Conservation (phyloP, 2,113 vertebrate genomes). For the Gallinago undulata region DNA sequence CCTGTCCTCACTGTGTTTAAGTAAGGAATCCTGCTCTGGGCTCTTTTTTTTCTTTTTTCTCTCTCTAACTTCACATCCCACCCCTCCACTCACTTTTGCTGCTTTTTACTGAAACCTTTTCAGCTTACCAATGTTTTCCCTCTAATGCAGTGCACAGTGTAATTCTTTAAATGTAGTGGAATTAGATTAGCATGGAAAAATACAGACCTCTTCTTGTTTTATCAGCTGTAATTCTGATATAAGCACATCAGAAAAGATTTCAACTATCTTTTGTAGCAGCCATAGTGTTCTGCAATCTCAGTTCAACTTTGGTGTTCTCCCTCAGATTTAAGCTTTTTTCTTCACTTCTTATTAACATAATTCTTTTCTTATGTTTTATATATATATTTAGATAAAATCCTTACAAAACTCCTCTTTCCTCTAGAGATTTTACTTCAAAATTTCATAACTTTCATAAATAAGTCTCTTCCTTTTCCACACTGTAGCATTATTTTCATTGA, state of each 20-base stretch:
- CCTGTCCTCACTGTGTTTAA: neutral
- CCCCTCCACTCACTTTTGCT: neutral
- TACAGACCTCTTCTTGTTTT: neutral
- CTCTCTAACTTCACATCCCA: neutral
- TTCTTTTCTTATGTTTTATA: neutral
- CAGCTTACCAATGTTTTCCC: neutral
- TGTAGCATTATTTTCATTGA: neutral
- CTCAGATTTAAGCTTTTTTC: neutral
- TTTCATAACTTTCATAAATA: neutral
- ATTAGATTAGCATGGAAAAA: neutral
- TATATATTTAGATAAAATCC: neutral
- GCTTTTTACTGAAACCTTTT: neutral
- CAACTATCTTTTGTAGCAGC: neutral
- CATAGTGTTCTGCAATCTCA: neutral
- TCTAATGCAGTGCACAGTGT: rapidly evolving
- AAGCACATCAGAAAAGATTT: neutral
- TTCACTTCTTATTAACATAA: neutral
- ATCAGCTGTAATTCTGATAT: neutral
- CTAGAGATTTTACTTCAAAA: neutral
- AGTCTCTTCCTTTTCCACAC: neutral
- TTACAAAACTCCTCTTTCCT: neutral
- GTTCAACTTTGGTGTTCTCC: neutral
- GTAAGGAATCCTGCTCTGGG: neutral
- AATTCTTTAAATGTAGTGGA: neutral
- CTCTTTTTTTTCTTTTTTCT: neutral